Conservation (phyloP, 1,140 invertebrate species). For the Thalassaphorura encarpata region DNA sequence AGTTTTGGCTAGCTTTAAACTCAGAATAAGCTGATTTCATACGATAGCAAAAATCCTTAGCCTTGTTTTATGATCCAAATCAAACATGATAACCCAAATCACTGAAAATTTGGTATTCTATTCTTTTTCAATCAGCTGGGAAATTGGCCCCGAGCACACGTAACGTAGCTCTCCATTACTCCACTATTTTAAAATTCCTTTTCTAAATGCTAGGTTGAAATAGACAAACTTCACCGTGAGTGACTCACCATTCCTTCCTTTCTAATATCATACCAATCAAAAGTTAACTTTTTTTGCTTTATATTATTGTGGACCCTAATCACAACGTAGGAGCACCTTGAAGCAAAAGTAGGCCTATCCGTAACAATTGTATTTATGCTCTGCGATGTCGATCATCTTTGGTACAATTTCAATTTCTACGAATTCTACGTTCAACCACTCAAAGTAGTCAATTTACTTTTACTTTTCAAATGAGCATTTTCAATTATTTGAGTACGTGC, state of each 20-base stretch:
- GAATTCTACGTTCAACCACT: not conserved
- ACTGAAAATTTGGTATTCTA: no score
- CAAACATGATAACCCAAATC: no score
- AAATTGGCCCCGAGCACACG: no score
- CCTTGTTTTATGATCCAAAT: no score
- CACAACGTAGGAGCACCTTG: slow-evolving; percentile 31
- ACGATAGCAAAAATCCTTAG: no score
- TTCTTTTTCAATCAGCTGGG: no score
- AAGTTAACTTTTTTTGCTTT: no score
- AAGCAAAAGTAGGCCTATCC: slow-evolving; percentile 27
- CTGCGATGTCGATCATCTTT: not conserved
- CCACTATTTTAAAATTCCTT: not conserved
- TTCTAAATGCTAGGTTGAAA: not conserved
- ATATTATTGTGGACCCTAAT: slow-evolving; percentile 21
- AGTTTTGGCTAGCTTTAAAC: no score
- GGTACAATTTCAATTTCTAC: not conserved
- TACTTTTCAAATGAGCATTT: not conserved
- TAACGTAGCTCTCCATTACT: not conserved
- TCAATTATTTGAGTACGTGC: not conserved
- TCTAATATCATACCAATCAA: not conserved
- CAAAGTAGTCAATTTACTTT: not conserved
- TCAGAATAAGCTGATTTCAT: no score
- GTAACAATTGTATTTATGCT: not conserved
- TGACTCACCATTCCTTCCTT: not conserved
- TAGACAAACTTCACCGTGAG: not conserved